These are phyloP conservation scores for Drosophila tripunctata DNA, from an alignment of 2,888 invertebrate species.

Conservation along the genomic window DNA sequence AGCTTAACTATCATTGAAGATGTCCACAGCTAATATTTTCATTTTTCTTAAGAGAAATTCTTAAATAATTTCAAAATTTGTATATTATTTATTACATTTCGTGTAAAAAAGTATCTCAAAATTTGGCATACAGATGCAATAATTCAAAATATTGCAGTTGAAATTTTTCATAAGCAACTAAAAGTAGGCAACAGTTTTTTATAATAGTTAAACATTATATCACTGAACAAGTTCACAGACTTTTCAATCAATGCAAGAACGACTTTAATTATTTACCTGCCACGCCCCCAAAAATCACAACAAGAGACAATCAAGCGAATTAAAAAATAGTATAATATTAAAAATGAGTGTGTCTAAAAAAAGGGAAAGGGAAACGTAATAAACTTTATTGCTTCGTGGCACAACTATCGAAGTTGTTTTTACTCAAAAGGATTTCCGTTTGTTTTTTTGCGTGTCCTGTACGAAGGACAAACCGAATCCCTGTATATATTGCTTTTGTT, in stretches of 20 bases:
- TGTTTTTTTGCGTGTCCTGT: constrained; percentile 19
- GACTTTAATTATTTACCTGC: background rate
- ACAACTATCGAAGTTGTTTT: constrained; percentile 50
- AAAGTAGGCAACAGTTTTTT: background rate
- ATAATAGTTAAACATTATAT: too few species aligned
- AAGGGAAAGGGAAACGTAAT: constrained; percentile 36
- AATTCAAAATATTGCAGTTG: too few species aligned
- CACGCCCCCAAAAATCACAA: constrained; percentile 8
- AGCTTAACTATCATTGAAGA: too few species aligned
- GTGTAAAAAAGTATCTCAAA: too few species aligned
- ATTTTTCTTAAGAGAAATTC: too few species aligned
- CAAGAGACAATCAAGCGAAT: background rate
- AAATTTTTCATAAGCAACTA: background rate
- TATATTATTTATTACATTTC: too few species aligned
- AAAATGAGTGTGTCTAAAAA: too few species aligned
- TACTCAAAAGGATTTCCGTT: constrained; percentile 34
- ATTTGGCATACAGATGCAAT: too few species aligned
- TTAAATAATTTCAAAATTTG: too few species aligned
- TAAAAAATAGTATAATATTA: background rate
- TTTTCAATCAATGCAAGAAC: background rate
- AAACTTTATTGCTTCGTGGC: constrained; percentile 62
- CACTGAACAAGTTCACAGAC: too few species aligned
- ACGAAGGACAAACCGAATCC: constrained; percentile 32
- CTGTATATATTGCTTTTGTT: constrained; percentile 16
- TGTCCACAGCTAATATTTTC: too few species aligned